Evolutionary conservation across 1,140 invertebrate species (phyloP).

Genomic region (Drosophila quadrilineata): DNA sequence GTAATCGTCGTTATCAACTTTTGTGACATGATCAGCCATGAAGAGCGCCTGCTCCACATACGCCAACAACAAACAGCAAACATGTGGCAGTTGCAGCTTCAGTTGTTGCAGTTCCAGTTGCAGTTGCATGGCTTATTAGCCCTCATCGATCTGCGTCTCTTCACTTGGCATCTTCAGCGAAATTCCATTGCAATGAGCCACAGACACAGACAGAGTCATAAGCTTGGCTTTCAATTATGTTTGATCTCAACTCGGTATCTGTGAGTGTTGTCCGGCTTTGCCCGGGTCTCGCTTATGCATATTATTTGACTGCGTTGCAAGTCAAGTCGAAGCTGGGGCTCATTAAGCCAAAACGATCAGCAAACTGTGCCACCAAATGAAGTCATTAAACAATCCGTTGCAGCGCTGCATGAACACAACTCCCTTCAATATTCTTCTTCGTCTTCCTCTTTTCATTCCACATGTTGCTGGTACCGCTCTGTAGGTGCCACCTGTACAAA

Average conservation of each 20-base stretch:
- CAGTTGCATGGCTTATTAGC: constrained; percentile 14
- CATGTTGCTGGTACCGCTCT: constrained; percentile 7
- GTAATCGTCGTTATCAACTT: constrained; percentile 77
- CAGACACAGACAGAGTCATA: constrained; percentile 3
- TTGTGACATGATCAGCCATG: constrained; percentile 75
- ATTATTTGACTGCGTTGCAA: constrained; percentile 3
- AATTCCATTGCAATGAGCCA: constrained; percentile 1
- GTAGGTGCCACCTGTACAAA: constrained; percentile 69
- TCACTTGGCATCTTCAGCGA: background rate
- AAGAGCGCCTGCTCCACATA: constrained; percentile 56
- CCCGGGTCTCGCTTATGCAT: background rate
- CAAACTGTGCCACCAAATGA: constrained; percentile 49
- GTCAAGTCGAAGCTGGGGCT: constrained; percentile 49
- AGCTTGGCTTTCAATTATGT: constrained; percentile 3
- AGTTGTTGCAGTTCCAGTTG: constrained; percentile 2
- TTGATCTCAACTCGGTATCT: background rate
- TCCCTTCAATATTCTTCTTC: no score
- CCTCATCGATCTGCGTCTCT: constrained; percentile 37
- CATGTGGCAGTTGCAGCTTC: background rate
- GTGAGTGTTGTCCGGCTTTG: background rate
- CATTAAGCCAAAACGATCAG: constrained; percentile 63
- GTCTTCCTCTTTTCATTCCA: background rate
- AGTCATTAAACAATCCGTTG: constrained; percentile 71
- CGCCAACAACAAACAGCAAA: constrained; percentile 14
- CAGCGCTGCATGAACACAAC: constrained; percentile 37